These are phyloP conservation scores for Cantharis rustica DNA, from an alignment of 2,888 invertebrate species.

Conservation along the genomic window DNA sequence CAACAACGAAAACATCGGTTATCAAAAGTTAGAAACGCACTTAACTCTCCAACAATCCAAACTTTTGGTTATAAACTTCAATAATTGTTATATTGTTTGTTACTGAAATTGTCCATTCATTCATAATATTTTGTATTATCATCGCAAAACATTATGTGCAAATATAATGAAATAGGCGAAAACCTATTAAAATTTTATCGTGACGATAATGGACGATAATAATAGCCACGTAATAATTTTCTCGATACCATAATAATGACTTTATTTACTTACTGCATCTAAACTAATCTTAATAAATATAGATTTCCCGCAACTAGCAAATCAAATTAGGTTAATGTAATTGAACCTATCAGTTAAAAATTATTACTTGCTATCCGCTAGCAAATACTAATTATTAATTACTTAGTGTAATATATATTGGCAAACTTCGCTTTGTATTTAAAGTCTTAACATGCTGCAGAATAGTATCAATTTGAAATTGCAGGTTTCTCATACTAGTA, in stretches of 20 bases:
- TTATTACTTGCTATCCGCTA: not conserved
- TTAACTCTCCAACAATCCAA: too few species aligned
- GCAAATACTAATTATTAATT: not conserved
- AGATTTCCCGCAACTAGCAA: not conserved
- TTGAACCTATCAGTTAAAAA: not conserved
- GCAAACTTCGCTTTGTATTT: not conserved
- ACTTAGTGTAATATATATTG: not conserved
- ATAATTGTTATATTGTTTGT: not conserved
- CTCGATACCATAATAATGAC: not conserved
- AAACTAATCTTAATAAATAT: not conserved
- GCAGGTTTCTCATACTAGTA: not conserved
- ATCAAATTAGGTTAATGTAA: not conserved
- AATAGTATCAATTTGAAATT: not conserved
- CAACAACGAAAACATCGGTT: not conserved
- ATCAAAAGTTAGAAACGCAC: not conserved
- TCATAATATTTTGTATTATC: not conserved
- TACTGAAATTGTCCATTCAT: not conserved
- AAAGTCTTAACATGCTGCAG: not conserved
- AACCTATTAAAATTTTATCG: not conserved
- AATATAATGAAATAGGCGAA: not conserved
- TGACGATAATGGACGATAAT: not conserved
- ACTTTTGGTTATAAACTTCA: not conserved
- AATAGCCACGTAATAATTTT: not conserved
- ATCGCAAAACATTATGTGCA: not conserved
- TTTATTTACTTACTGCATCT: not conserved